These are phyloP conservation scores for Machaerirhynchus nigripectus DNA, from an alignment of 2,113 vertebrate genomes.

Conservation along the genomic window DNA sequence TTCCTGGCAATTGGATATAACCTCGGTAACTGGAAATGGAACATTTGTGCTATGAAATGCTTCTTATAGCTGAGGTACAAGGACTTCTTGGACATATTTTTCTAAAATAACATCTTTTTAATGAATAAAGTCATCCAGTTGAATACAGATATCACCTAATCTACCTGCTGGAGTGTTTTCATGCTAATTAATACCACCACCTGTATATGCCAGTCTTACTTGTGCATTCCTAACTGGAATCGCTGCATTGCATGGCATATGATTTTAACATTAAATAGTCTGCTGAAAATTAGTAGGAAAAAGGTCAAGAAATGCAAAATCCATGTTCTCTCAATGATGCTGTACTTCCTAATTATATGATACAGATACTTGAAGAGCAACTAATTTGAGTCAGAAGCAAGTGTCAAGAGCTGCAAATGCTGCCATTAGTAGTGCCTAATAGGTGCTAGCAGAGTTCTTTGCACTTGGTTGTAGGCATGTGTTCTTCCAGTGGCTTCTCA, in stretches of 20 bases:
- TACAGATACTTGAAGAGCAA: background rate
- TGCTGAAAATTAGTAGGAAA: constrained; percentile 31
- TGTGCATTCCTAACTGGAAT: background rate
- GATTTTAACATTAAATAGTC: constrained; percentile 6
- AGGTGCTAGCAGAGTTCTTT: background rate
- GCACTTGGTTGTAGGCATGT: background rate
- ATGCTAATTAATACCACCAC: background rate
- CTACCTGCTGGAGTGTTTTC: background rate
- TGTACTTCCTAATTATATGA: background rate
- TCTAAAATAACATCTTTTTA: background rate
- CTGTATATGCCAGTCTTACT: background rate
- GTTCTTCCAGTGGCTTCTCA: background rate
- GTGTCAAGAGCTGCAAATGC: background rate
- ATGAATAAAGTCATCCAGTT: background rate
- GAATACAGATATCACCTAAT: background rate
- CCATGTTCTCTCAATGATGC: background rate
- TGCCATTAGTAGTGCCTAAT: background rate
- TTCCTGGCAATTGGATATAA: background rate
- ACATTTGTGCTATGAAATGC: background rate
- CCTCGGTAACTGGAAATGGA: background rate
- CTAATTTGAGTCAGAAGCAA: background rate
- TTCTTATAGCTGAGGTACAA: background rate
- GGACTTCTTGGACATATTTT: background rate
- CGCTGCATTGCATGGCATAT: fast-evolving
- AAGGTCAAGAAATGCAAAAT: constrained; percentile 59